These are phyloP conservation scores for Enhydra lutris DNA, from an alignment of 2,113 vertebrate genomes.

Conservation along the genomic window DNA sequence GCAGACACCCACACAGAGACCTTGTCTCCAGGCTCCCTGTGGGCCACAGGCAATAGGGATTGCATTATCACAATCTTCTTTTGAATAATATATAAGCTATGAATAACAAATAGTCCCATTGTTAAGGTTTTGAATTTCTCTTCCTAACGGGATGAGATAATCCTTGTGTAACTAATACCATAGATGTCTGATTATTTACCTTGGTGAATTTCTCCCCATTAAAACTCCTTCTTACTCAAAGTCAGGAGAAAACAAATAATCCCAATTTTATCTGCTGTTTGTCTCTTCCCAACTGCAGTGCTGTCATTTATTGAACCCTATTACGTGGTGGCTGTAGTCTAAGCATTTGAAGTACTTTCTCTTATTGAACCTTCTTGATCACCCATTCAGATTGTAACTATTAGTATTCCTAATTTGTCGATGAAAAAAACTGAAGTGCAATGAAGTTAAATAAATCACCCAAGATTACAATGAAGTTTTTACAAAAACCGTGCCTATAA, in stretches of 20 bases:
- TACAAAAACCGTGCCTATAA: no score
- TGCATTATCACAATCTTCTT: background rate
- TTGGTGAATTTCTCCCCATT: background rate
- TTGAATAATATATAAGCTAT: background rate
- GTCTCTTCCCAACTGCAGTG: background rate
- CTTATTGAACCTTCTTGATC: background rate
- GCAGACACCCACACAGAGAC: background rate
- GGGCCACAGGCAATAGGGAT: no score
- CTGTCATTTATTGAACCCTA: background rate
- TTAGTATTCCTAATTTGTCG: background rate
- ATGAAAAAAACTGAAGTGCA: background rate
- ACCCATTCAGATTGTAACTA: background rate
- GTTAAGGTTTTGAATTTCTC: background rate
- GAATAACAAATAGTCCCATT: background rate
- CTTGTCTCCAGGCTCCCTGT: background rate
- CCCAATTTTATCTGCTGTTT: background rate
- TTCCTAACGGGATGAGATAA: background rate
- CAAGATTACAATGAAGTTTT: no score
- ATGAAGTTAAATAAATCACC: background rate
- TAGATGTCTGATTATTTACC: background rate
- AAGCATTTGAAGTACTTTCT: background rate
- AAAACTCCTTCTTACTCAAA: background rate
- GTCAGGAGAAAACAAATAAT: background rate
- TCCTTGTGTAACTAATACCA: background rate
- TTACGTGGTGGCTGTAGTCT: accelerated